Evolutionary conservation across 2,888 invertebrate genomes (phyloP).

Genomic region (Diabrotica balteata): DNA sequence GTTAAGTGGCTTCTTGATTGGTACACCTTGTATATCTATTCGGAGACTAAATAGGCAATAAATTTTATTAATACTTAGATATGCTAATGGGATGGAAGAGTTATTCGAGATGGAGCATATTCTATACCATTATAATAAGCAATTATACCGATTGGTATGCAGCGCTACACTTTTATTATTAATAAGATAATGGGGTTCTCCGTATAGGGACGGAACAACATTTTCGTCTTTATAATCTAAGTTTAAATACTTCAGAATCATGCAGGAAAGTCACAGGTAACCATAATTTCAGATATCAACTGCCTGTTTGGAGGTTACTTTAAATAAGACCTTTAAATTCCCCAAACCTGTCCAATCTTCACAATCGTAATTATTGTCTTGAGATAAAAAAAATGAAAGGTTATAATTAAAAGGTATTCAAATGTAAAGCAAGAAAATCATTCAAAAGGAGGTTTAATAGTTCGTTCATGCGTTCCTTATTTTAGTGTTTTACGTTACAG

Average conservation of each 20-base stretch:
- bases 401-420: no score
- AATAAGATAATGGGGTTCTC: conserved; percentile 24
- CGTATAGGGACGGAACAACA: conserved; percentile 22
- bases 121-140: conserved; percentile 34
- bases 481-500: no score
- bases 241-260: conserved; percentile 13
- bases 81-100: conserved; percentile 35
- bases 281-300: conserved; percentile 9
- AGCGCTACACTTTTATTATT: conserved; percentile 25
- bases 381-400: not conserved
- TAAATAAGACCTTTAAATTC: conserved; percentile 15
- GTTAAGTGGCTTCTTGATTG: not conserved
- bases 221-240: conserved; percentile 24
- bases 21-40: conserved; percentile 31
- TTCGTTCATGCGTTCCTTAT: no score
- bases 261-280: conserved; percentile 12
- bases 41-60: conserved; percentile 36
- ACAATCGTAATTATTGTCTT: conserved; percentile 12
- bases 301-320: not conserved
- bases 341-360: conserved; percentile 14
- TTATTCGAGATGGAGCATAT: conserved; percentile 28
- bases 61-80: conserved; percentile 38
- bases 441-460: no score
- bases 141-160: conserved; percentile 34
- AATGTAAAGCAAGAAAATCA: no score